Percentiles rank a stretch among this genome's conserved stretches.
Conservation (phyloP, 2,113 vertebrate genomes). For the Marmota flaviventris region DNA sequence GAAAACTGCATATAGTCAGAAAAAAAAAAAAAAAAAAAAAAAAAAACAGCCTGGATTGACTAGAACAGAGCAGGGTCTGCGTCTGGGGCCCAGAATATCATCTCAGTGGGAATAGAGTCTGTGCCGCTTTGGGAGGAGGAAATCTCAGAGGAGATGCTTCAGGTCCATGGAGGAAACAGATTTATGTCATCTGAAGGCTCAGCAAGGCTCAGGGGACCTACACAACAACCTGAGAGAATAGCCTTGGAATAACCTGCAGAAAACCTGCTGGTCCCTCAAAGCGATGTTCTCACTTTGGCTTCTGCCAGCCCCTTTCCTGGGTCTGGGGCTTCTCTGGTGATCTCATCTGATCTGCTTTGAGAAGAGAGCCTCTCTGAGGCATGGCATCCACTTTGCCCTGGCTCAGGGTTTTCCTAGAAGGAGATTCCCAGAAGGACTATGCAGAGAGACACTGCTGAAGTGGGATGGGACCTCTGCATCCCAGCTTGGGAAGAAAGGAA, state of each 20-base stretch:
- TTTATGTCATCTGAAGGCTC: not conserved
- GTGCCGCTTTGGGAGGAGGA: rapidly evolving
- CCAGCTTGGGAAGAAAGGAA: not conserved
- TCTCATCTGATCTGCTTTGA: not conserved
- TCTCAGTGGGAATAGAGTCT: not conserved
- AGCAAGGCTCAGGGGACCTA: not conserved
- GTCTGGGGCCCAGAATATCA: not conserved
- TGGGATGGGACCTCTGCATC: not conserved
- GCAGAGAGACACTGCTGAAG: not conserved
- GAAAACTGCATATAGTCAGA: not conserved
- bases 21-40: not conserved
- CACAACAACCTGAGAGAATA: not conserved
- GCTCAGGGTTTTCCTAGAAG: not conserved
- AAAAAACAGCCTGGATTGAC: not conserved
- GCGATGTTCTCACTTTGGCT: not conserved
- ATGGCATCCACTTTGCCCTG: not conserved
- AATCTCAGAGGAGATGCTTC: not conserved
- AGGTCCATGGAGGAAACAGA: not conserved
- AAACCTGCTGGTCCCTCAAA: not conserved
- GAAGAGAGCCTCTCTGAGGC: not conserved
- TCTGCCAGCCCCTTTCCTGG: not conserved
- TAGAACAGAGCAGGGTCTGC: not conserved
- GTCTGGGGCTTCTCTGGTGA: not conserved
- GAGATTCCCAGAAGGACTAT: not conserved
- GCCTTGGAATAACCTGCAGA: not conserved